Evolutionary conservation across 1,140 invertebrate species (phyloP).

Genomic region (Trissolcus basalis): DNA sequence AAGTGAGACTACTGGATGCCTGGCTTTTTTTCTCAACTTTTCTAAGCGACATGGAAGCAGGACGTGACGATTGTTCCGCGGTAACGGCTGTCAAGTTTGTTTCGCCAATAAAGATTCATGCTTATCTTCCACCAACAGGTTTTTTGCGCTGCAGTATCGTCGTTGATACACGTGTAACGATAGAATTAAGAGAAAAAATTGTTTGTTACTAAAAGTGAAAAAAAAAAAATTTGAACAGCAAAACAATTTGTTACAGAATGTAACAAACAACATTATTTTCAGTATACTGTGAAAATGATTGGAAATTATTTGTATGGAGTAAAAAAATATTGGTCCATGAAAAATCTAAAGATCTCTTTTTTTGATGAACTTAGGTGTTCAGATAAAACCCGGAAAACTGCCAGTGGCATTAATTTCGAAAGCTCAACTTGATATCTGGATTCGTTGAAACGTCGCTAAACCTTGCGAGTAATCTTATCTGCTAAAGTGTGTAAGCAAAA

Average conservation of each 20-base stretch:
- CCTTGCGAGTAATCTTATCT: slow-evolving; percentile 45
- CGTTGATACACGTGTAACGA: slow-evolving; percentile 42
- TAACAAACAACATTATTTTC: too few species aligned
- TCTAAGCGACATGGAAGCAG: slow-evolving; percentile 49
- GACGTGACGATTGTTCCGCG: slow-evolving; percentile 48
- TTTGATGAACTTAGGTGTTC: slow-evolving; percentile 22
- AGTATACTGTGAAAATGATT: too few species aligned
- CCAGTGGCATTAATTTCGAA: slow-evolving; percentile 43
- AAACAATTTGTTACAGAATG: too few species aligned
- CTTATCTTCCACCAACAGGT: slow-evolving; percentile 38
- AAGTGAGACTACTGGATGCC: slow-evolving; percentile 38
- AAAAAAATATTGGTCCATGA: background rate
- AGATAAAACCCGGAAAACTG: slow-evolving; percentile 27
- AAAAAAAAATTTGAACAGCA: too few species aligned
- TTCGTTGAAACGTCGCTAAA: slow-evolving; percentile 39
- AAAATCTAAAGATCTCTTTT: too few species aligned
- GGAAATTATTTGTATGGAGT: too few species aligned
- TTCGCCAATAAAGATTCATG: slow-evolving; percentile 53
- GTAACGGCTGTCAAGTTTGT: slow-evolving; percentile 49
- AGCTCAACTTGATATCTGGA: slow-evolving; percentile 42
- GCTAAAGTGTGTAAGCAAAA: slow-evolving; percentile 36
- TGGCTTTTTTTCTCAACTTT: slow-evolving; percentile 5
- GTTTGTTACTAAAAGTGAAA: too few species aligned
- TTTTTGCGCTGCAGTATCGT: slow-evolving; percentile 25
- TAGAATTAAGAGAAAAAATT: background rate